Evolutionary conservation across 1,140 invertebrate species (phyloP), one percentile per base, ranked within the genome.

Genomic region (Bombus haemorrhoidalis): DNA sequence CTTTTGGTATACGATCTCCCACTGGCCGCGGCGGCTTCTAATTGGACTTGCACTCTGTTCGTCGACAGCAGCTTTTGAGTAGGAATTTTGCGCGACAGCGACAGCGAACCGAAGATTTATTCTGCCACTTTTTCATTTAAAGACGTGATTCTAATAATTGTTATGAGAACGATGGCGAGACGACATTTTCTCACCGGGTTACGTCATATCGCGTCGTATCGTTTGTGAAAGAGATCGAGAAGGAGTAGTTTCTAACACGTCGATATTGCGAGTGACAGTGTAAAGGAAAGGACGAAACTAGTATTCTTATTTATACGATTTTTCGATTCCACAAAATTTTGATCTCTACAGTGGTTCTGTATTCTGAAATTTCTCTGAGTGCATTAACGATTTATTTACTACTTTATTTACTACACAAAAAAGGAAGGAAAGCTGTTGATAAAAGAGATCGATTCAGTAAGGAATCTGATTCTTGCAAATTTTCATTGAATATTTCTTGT

Each of bases 401-500:
- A 32, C 43, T n/a, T n/a, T n/a, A n/a, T n/a, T n/a, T n/a, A n/a
- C n/a, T n/a, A 82, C 5, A 53, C 5, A 15, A 0, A 39, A 0
- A 39, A 8, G 9, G 39, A 39, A 79, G 18, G 22, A 86, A 64
- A 25, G 18, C 18, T 34, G 59, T 64, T 87, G 66, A 86, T 62
- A 37, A 53, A 39, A 62, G 47, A 28, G 9, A 28, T n/a, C 15
- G 3, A 15, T 18, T 18, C 62, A 76, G 34, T 32, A 28, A 34
- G 25, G 6, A 53, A 69, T 74, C 39, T 81, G 37, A 81, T 87
- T 81, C 28, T 1, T n/a, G 12, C n/a, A 34, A 86, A 34, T 87
- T 37, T 47, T 37, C 64, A 76, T 57, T 57, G n/a, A 4, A 64
- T 22, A 72, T 81, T 81, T 81, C 64, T 62, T 76, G 18, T 43